These are phyloP conservation scores for Ferrisia virgata DNA, from an alignment of 2,888 invertebrate species.

Conservation along the genomic window DNA sequence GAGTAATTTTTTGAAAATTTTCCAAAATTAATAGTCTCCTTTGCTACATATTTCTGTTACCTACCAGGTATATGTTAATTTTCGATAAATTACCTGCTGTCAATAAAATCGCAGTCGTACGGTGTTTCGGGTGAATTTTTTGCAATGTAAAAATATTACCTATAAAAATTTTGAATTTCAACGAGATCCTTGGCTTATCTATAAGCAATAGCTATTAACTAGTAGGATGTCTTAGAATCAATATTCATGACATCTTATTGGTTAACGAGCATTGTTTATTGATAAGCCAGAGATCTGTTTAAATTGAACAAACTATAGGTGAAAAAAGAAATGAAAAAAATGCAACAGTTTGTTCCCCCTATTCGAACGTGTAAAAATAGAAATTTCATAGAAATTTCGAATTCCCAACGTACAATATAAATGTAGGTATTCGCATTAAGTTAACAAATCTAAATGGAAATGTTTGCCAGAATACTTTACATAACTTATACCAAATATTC, in stretches of 20 bases:
- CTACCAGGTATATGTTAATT: not conserved
- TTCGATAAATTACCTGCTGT: not conserved
- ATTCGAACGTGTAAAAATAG: not conserved
- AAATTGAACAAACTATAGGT: no score
- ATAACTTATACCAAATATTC: not conserved
- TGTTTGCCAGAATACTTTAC: constrained; percentile 22
- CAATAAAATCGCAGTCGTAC: not conserved
- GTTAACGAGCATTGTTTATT: no score
- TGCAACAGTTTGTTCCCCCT: not conserved
- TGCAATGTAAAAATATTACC: no score
- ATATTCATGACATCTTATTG: no score
- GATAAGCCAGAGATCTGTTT: no score
- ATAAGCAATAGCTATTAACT: no score
- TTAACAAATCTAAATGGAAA: not conserved
- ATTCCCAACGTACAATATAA: not conserved
- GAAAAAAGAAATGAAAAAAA: no score
- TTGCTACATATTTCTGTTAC: no score
- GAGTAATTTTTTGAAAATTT: not conserved
- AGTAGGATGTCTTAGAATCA: no score
- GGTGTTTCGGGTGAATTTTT: not conserved
- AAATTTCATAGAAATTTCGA: constrained; percentile 1
- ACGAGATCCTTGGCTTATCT: no score
- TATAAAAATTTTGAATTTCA: no score
- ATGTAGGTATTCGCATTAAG: not conserved
- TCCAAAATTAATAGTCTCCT: not conserved